Conservation (phyloP, 2,797 vertebrate species). For the Danio choprae region DNA sequence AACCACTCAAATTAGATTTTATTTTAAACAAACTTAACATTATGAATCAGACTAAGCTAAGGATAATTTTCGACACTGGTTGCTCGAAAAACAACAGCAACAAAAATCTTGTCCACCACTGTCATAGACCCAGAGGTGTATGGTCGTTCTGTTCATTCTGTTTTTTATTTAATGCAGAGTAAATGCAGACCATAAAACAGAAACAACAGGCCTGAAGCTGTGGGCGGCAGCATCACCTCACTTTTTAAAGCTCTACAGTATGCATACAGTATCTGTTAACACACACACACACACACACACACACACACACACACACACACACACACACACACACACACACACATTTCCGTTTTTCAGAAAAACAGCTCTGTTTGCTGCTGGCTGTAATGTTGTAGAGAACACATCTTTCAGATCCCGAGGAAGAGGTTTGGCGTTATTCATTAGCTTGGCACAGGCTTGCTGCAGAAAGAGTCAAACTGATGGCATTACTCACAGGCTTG, state of each 20-base stretch:
- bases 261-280: conserved; percentile 17
- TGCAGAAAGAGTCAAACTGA: conserved; percentile 25
- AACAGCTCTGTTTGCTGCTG: conserved; percentile 28
- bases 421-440: conserved; percentile 40
- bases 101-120: too few relatives aligned
- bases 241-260: conserved; percentile 40
- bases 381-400: not conserved
- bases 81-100: too few relatives aligned
- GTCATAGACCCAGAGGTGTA: not conserved
- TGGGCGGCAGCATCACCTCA: conserved; percentile 18
- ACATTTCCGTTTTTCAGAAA: conserved; percentile 2
- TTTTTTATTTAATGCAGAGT: not conserved
- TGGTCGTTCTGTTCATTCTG: not conserved
- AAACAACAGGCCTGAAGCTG: conserved; percentile 19
- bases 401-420: conserved; percentile 33
- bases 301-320: conserved; percentile 7
- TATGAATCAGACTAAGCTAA: too few relatives aligned
- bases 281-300: conserved; percentile 9
- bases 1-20: too few relatives aligned
- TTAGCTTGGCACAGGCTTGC: conserved; percentile 29
- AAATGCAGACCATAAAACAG: conserved; percentile 5
- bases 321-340: conserved; percentile 9
- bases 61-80: too few relatives aligned
- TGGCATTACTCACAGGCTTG: conserved; percentile 41
- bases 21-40: too few relatives aligned